Conservation (phyloP, 2,888 invertebrate species). For the Hydropsyche betteni region DNA sequence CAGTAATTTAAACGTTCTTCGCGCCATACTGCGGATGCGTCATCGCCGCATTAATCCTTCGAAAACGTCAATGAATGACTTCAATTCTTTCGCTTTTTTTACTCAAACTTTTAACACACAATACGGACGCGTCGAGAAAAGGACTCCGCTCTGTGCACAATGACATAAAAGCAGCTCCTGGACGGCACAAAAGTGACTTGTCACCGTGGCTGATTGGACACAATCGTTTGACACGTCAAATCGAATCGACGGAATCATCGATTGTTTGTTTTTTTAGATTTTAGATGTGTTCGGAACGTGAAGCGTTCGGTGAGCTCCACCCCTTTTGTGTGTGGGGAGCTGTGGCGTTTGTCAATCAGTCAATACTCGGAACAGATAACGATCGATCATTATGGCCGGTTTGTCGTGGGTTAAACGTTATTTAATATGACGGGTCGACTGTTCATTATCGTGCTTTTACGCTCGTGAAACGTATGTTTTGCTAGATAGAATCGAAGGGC, state of each 20-base stretch:
- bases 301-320: background rate
- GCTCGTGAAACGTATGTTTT: no score
- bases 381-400: background rate
- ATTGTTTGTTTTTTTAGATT: constrained; percentile 1
- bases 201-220: constrained; percentile 48
- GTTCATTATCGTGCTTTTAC: no score
- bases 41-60: constrained; percentile 3
- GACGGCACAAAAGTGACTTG: constrained; percentile 42
- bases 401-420: no score
- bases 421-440: no score
- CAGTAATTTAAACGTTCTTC: constrained; percentile 16
- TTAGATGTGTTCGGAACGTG: background rate
- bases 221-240: constrained; percentile 19
- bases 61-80: background rate
- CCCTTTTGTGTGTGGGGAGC: background rate
- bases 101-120: no score
- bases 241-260: constrained; percentile 3
- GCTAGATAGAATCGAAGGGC: no score
- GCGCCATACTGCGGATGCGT: background rate
- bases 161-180: constrained; percentile 30
- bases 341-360: constrained; percentile 4
- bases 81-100: no score
- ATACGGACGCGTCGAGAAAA: no score
- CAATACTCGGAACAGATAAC: constrained; percentile 14
- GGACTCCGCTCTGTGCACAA: no score